phyloP scores from a whole-genome alignment of 2,797 vertebrate genomes.

The Emydoidea blandingii region DNA sequence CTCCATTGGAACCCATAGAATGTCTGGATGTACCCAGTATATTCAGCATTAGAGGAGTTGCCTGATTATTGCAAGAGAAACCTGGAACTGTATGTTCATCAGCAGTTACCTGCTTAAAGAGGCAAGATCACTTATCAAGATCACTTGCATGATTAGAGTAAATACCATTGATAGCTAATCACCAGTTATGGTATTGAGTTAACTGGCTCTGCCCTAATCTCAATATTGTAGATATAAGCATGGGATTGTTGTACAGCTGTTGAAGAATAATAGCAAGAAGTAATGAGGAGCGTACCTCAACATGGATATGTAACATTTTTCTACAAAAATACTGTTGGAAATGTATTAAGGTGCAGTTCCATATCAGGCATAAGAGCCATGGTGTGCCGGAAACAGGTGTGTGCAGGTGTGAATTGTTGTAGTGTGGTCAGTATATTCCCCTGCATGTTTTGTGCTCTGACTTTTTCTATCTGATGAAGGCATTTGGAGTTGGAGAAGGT shows the following conservation, averaged over 20 bases:
- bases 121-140: neutral
- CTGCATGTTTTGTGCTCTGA: neutral
- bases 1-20: neutral
- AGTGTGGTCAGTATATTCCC: neutral
- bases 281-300: neutral
- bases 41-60: neutral
- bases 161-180: neutral
- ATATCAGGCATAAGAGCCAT: neutral
- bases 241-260: neutral
- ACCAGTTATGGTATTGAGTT: neutral
- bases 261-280: neutral
- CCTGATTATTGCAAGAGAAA: neutral
- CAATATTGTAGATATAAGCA: neutral
- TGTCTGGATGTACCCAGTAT: neutral
- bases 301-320: accelerated
- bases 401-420: neutral
- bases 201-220: neutral
- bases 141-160: neutral
- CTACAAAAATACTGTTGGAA: neutral
- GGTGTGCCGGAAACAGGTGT: accelerated
- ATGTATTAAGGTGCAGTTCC: neutral
- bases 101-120: neutral
- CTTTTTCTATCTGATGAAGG: neutral
- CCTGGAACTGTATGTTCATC: neutral
- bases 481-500: slow-evolving; percentile 44